Evolutionary conservation across 2,888 invertebrate species (phyloP).

Genomic region (Dasypolia templi): DNA sequence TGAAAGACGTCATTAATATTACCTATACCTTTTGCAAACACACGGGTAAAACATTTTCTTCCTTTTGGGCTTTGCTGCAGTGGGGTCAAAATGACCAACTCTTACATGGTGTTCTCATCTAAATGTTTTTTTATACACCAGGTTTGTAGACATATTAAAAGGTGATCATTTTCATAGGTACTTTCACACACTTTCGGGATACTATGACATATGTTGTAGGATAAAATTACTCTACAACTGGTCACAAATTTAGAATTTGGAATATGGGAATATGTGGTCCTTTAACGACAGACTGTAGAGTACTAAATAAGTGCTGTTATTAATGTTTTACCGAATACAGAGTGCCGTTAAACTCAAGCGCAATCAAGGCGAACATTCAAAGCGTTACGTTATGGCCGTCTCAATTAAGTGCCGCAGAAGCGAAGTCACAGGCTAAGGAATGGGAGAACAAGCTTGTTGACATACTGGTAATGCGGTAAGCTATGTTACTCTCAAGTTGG

Average conservation of each 20-base stretch:
- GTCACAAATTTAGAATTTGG: slow-evolving; percentile 65
- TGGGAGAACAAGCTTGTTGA: slow-evolving; percentile 54
- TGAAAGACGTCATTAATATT: not conserved
- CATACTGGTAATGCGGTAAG: slow-evolving; percentile 7
- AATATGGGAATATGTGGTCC: slow-evolving; percentile 87
- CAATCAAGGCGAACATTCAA: slow-evolving; percentile 70
- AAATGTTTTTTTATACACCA: no score
- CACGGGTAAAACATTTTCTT: not conserved
- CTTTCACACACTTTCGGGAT: no score
- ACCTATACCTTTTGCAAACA: not conserved
- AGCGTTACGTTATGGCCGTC: slow-evolving; percentile 66
- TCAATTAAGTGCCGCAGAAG: slow-evolving; percentile 61
- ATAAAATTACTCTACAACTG: slow-evolving; percentile 28
- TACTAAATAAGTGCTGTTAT: slow-evolving; percentile 53
- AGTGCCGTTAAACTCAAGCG: slow-evolving; percentile 66
- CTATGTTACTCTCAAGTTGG: not conserved
- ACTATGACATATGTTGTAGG: slow-evolving; percentile 5
- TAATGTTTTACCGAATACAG: slow-evolving; percentile 58
- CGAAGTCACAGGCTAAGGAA: slow-evolving; percentile 60
- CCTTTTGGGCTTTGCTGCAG: not conserved
- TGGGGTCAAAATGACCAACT: not conserved
- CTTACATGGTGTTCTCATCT: no score
- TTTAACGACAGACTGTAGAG: slow-evolving; percentile 65
- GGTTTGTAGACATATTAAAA: no score
- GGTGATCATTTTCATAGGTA: no score